phyloP scores from a whole-genome alignment of 2,797 vertebrate species.

The Sitta carolinensis region DNA sequence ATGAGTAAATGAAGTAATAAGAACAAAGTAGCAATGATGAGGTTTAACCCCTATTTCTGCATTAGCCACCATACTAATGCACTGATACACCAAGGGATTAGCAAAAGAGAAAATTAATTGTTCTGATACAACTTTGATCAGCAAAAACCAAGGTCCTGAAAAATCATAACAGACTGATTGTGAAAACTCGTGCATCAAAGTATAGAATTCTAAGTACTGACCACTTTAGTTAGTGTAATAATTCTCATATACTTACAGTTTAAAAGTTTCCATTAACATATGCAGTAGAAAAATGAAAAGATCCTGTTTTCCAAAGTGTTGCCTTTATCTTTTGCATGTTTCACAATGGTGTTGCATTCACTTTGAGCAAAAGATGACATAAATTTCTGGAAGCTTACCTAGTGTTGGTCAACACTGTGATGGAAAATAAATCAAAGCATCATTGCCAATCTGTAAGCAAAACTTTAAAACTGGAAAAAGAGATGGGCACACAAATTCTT shows the following conservation, averaged over 20 bases:
- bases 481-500: not conserved
- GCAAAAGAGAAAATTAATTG: not conserved
- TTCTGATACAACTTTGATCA: not conserved
- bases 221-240: not conserved
- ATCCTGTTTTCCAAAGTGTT: not conserved
- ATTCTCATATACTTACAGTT: not conserved
- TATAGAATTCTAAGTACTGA: not conserved
- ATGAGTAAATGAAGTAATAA: not conserved
- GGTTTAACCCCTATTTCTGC: not conserved
- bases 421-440: not conserved
- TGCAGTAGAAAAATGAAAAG: not conserved
- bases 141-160: not conserved
- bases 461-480: not conserved
- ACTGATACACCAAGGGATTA: not conserved
- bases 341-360: not conserved
- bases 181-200: not conserved
- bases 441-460: not conserved
- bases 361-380: not conserved
- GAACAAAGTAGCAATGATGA: not conserved
- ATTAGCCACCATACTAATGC: not conserved
- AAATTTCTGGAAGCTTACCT: not conserved
- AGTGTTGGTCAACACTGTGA: not conserved
- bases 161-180: not conserved
- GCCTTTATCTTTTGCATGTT: not conserved
- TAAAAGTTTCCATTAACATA: not conserved